Conservation (phyloP, 2,888 invertebrate species). For the Kuschelorhynchus macadamiae region DNA sequence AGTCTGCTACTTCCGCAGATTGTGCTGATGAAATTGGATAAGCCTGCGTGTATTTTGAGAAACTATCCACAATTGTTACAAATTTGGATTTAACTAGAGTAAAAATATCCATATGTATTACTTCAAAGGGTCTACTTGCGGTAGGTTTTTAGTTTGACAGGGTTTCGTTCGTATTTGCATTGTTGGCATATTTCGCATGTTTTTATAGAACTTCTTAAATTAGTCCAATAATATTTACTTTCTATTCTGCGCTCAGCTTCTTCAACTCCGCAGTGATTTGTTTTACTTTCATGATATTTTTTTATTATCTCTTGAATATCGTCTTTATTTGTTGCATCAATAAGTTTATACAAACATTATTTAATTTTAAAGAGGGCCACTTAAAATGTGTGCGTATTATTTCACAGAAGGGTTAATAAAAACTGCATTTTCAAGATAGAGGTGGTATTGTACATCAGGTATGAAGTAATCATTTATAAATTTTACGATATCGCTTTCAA, state of each 20-base stretch:
- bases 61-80: too few species aligned
- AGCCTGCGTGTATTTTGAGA: not conserved
- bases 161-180: too few species aligned
- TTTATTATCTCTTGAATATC: constrained; percentile 35
- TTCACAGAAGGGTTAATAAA: constrained; percentile 28
- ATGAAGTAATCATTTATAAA: constrained; percentile 35
- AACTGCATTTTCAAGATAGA: not conserved
- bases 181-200: not conserved
- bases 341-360: constrained; percentile 15
- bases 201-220: not conserved
- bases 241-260: not conserved
- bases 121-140: not conserved
- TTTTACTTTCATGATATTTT: constrained; percentile 41
- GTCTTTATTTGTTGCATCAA: constrained; percentile 23
- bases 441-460: constrained; percentile 35
- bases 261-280: constrained; percentile 14
- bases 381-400: constrained; percentile 17
- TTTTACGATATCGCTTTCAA: constrained; percentile 1
- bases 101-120: not conserved
- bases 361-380: constrained; percentile 20
- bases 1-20: not conserved
- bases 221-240: not conserved
- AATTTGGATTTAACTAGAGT: not conserved
- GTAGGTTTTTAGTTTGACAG: not conserved
- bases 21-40: not conserved